These are phyloP conservation scores for Hedychridium roseum DNA, from an alignment of 2,888 invertebrate genomes.

Conservation along the genomic window DNA sequence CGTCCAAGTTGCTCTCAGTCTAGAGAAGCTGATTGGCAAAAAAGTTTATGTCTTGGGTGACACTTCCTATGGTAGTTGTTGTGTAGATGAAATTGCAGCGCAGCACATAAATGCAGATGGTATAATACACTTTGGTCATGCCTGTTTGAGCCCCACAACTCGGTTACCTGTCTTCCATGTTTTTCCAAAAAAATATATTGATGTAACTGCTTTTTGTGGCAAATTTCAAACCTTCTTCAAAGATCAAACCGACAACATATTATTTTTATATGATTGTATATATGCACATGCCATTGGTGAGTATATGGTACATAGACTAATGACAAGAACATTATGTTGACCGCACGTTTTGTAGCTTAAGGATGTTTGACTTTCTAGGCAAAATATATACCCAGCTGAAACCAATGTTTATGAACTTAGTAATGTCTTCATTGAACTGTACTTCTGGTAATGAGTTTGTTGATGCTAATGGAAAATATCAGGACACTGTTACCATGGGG, in stretches of 20 bases:
- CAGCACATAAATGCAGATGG: constrained; percentile 87
- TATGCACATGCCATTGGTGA: constrained; percentile 72
- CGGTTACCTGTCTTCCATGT: constrained; percentile 81
- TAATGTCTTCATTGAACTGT: constrained; percentile 44
- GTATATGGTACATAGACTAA: constrained; percentile 1
- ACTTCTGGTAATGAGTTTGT: constrained; percentile 44
- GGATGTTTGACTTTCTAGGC: constrained; percentile 41
- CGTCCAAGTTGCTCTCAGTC: constrained; percentile 69
- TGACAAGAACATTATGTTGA: neutral
- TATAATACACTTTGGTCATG: constrained; percentile 90
- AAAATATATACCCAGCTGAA: constrained; percentile 33
- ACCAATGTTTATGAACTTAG: constrained; percentile 35
- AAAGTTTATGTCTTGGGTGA: constrained; percentile 86
- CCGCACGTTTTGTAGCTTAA: neutral
- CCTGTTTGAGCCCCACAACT: constrained; percentile 78
- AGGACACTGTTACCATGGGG: constrained; percentile 41
- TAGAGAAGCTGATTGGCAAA: constrained; percentile 67
- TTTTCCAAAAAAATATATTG: constrained; percentile 71
- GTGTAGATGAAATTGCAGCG: constrained; percentile 89
- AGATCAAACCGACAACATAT: constrained; percentile 61
- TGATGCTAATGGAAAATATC: constrained; percentile 20
- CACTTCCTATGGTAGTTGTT: constrained; percentile 92
- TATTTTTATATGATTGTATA: constrained; percentile 74
- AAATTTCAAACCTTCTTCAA: constrained; percentile 53
- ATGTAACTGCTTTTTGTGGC: constrained; percentile 63